phyloP scores from a whole-genome alignment of 1,140 invertebrate genomes.

The Uloborus diversus region DNA sequence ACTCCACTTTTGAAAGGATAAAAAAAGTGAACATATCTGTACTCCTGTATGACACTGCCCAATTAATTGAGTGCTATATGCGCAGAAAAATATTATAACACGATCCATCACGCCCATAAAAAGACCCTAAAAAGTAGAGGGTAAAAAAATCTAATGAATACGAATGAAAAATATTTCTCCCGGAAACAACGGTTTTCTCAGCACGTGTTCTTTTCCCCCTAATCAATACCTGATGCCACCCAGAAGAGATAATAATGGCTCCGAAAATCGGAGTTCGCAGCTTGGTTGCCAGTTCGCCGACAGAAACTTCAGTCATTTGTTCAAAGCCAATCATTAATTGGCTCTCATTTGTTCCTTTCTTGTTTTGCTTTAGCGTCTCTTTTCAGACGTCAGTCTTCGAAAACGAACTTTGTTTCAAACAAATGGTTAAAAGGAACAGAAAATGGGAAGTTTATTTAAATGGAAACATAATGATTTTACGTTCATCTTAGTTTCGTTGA shows the following conservation, averaged over 20 bases:
- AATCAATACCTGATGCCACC: slow-evolving; percentile 52
- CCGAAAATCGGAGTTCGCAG: slow-evolving; percentile 48
- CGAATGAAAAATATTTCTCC: not conserved
- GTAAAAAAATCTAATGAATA: not conserved
- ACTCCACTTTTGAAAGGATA: not conserved
- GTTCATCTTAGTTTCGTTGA: no score
- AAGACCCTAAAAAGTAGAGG: not conserved
- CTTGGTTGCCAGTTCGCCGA: slow-evolving; percentile 51
- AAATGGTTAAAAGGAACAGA: slow-evolving; percentile 47
- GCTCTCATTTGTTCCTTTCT: slow-evolving; percentile 50
- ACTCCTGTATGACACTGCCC: slow-evolving; percentile 9
- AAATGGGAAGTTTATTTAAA: not conserved
- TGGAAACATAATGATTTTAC: slow-evolving; percentile 10
- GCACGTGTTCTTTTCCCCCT: slow-evolving; percentile 21
- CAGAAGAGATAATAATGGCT: slow-evolving; percentile 50
- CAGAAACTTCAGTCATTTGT: slow-evolving; percentile 51
- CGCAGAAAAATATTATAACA: slow-evolving; percentile 29
- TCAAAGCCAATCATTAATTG: slow-evolving; percentile 56
- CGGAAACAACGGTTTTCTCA: slow-evolving; percentile 4
- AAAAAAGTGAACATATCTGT: not conserved
- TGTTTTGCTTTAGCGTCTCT: slow-evolving; percentile 34
- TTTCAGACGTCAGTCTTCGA: slow-evolving; percentile 27
- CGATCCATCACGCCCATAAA: slow-evolving; percentile 4
- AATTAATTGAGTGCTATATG: slow-evolving; percentile 15
- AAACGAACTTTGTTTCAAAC: slow-evolving; percentile 20